Base-by-base conservation (phyloP, 2,113 vertebrate species). In the Vimba vimba region DNA sequence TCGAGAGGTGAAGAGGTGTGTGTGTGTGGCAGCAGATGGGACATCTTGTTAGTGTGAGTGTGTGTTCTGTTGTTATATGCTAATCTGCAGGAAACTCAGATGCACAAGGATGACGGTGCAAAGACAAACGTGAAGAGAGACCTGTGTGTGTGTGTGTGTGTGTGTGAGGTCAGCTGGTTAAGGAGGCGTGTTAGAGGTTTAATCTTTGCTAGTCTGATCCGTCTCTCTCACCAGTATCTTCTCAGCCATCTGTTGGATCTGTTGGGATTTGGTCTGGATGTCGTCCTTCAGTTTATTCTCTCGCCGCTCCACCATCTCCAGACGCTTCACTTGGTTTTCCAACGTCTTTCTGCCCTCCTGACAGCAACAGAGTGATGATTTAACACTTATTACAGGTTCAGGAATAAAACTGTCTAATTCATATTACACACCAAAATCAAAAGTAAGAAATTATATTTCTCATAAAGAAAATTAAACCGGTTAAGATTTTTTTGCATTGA, bases 191-290 rank as follows among this genome's bases (percentile, higher is more conserved):
- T 23, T 64, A 87, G 87, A 84, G 90, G 90, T 93, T 91, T 78
- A 30, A 73, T 89, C 74, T 68, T 87, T 71, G 71, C 47, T 66
- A 27, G 79, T 52, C 79, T 69, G 43, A 82, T 69, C 79, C 45
- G 39, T 82, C 79, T 82, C 74, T 93, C 96, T 96, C 94, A 99
- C 98, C 97, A 99, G 94, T 95, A 99, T 99, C 96, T 99, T 99
- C 93, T 99, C 97, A 91, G 98, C 98, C 98, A 99, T 99, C 96
- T 99, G 98, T 94, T 99, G 98, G 90, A 99, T 99, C 96, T 99
- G 98, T 89, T 98, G 97, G 92, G 98, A 99, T 94, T 99, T 99
- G 91, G 97, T 99, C 95, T 99, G 98, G 94, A 99, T 98, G 94
- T 99, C 98, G 92, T 99, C 98, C 92, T 99, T 99, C 69, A 99